Conservation (phyloP, 2,797 vertebrate species). For the Uromys caudimaculatus region DNA sequence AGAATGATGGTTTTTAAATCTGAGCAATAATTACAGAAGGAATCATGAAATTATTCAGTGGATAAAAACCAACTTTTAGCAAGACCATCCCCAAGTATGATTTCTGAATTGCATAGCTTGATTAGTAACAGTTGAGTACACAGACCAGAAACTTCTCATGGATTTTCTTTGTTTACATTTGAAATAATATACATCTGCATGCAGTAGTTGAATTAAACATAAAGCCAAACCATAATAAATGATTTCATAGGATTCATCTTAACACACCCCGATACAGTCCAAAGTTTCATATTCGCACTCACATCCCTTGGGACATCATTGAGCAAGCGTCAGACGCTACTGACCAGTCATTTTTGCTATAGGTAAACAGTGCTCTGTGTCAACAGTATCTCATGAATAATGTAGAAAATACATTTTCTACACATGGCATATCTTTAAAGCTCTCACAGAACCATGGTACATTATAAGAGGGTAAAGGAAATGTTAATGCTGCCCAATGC, state of each 20-base stretch:
- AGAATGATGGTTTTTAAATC: conserved; percentile 21
- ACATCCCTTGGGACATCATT: not conserved
- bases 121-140: conserved; percentile 12
- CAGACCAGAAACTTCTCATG: not conserved
- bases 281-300: not conserved
- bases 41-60: not conserved
- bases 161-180: conserved; percentile 57
- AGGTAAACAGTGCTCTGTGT: conserved; percentile 30
- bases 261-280: not conserved
- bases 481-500: conserved; percentile 44
- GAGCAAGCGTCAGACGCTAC: not conserved
- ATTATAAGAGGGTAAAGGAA: conserved; percentile 56
- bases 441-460: conserved; percentile 19
- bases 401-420: conserved; percentile 55
- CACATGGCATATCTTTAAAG: conserved; percentile 45
- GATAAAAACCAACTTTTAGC: conserved; percentile 41
- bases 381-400: conserved; percentile 64
- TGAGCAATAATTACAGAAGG: not conserved
- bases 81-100: conserved; percentile 20
- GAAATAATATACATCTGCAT: conserved; percentile 33
- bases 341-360: conserved; percentile 9
- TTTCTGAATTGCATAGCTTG: conserved; percentile 1
- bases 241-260: conserved; percentile 33
- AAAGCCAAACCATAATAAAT: conserved; percentile 34
- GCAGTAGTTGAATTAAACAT: conserved; percentile 33